Evolutionary conservation across 2,888 invertebrate genomes (phyloP).

Genomic region (Caenorhabditis sp.): DNA sequence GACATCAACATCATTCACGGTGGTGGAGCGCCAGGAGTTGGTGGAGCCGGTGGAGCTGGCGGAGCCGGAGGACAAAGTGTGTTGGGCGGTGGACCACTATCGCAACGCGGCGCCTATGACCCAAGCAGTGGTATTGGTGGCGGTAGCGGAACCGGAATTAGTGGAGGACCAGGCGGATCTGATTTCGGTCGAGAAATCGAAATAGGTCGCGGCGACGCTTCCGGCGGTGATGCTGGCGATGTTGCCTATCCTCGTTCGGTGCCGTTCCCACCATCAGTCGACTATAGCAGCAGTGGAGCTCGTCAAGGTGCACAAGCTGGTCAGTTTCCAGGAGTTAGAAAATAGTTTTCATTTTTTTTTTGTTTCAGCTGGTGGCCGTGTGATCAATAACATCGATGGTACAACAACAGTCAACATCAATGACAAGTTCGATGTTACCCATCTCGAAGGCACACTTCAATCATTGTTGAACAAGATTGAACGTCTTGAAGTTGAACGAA

Average conservation of each 20-base stretch:
- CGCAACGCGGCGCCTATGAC: conserved; percentile 34
- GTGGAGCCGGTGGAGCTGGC: conserved; percentile 20
- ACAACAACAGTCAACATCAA: conserved; percentile 56
- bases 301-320: conserved; percentile 36
- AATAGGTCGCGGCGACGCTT: conserved; percentile 47
- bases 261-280: conserved; percentile 61
- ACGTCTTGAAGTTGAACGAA: conserved; percentile 66
- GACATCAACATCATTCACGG: conserved; percentile 18
- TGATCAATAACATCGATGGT: conserved; percentile 40
- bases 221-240: conserved; percentile 40
- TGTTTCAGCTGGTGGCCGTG: conserved; percentile 36
- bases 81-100: conserved; percentile 28
- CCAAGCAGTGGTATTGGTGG: conserved; percentile 31
- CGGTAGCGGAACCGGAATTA: conserved; percentile 40
- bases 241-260: conserved; percentile 58
- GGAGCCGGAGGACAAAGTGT: conserved; percentile 14
- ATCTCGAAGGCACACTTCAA: conserved; percentile 66
- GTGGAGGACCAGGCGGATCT: conserved; percentile 49
- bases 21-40: not conserved
- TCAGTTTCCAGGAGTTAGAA: conserved; percentile 5
- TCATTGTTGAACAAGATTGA: conserved; percentile 64
- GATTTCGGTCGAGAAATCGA: conserved; percentile 51
- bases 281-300: conserved; percentile 34
- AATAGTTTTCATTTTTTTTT: not conserved
- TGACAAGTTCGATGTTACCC: conserved; percentile 57